Conservation (phyloP, 2,797 vertebrate genomes). For the Girardinus metallicus region DNA sequence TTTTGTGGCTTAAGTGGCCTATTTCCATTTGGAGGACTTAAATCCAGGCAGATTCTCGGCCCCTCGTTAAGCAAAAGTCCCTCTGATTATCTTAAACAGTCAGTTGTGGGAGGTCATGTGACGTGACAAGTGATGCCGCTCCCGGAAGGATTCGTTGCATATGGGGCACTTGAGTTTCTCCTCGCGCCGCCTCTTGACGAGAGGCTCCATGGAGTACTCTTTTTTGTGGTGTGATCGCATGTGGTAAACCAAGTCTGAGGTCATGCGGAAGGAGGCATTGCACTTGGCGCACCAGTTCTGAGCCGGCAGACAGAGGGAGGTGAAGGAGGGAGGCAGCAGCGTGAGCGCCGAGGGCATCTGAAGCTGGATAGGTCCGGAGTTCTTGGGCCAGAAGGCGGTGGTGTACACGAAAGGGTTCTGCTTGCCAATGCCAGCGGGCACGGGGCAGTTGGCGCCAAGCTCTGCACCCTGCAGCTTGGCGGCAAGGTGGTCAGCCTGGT, state of each 20-base stretch:
- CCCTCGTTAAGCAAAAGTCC: conserved; percentile 24
- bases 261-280: conserved; percentile 98
- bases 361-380: conserved; percentile 88
- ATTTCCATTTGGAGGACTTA: conserved; percentile 37
- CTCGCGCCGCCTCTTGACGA: conserved; percentile 93
- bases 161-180: conserved; percentile 98
- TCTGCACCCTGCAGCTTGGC: conserved; percentile 89
- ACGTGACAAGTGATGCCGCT: conserved; percentile 95
- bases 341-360: conserved; percentile 95
- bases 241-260: conserved; percentile 98
- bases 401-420: conserved; percentile 94
- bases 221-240: conserved; percentile 99
- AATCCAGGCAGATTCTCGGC: conserved; percentile 49
- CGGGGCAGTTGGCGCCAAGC: conserved; percentile 82
- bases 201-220: conserved; percentile 93
- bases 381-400: conserved; percentile 96
- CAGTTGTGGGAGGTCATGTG: conserved; percentile 99
- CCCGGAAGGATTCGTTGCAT: conserved; percentile 97
- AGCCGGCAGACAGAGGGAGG: conserved; percentile 94
- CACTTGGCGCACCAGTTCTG: conserved; percentile 99
- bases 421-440: conserved; percentile 85
- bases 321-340: conserved; percentile 94
- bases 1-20: conserved; percentile 31
- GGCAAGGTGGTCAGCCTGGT: conserved; percentile 87
- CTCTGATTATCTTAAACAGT: conserved; percentile 48